Base-by-base conservation (phyloP, 2,888 invertebrate genomes). In the Julus scanicus region DNA sequence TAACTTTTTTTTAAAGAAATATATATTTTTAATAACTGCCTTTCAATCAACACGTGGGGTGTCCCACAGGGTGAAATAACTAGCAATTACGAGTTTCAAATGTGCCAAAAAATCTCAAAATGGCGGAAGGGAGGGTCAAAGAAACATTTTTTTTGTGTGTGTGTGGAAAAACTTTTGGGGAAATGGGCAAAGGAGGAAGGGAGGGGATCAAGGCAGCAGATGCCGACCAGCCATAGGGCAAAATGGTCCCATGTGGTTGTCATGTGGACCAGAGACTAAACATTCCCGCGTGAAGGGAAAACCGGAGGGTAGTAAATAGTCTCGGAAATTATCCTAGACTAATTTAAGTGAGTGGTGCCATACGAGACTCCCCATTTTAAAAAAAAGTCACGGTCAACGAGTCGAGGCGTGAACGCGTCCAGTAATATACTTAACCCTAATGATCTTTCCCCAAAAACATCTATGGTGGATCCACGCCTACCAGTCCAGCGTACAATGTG, bases 31-130 rank as follows among this genome's bases (percentile, higher is more conserved):
- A 63, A 63, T 63, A 63, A 63, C 63, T 63, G 63, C 63, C n/a
- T 63, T 63, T 63, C 63, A 63, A 63, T 63, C 63, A 63, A 63
- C 63, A 63, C 63, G 63, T 63, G 63, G 63, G 63, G 17, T 63
- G 63, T 63, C 63, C 63, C 63, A 63, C 63, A 63, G 63, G 63
- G 63, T n/a, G 63, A 63, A 63, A 63, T 63, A 63, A 63, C n/a
- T 6, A 6, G 63, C 63, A 63, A 63, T 63, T 63, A 63, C 63
- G 17, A 17, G 6, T 15, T 63, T n/a, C 20, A 53, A 63, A 63
- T 63, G 63, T 63, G 63, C 63, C 63, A 63, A 63, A 63, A 48
- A 63, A n/a, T 17, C 63, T 17, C 17, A 63, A 63, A n/a, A 63
- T 63, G 63, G 63, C 63, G 63, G 63, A n/a, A 63, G 63, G 63